Conservation (phyloP, 1,140 invertebrate species). For the Notospermus geniculatus region DNA sequence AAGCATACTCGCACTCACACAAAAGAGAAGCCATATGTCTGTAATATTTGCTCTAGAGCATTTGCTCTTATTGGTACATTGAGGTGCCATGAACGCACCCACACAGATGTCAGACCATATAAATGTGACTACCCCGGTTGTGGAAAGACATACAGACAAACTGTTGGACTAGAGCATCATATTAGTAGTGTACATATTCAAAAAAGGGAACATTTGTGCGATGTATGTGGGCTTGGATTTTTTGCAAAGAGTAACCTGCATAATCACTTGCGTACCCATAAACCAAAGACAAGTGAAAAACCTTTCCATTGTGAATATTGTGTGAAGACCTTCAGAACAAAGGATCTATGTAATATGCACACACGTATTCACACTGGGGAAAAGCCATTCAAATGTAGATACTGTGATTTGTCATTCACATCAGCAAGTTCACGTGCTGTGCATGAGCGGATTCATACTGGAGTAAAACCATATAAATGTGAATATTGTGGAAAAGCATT, state of each 20-base stretch:
- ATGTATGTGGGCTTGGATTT: background rate
- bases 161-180: too few species aligned
- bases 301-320: constrained; percentile 4
- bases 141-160: too few species aligned
- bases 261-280: background rate
- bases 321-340: background rate
- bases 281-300: background rate
- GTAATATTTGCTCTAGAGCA: too few species aligned
- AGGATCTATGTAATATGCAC: background rate
- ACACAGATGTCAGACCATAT: too few species aligned
- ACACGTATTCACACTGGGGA: background rate
- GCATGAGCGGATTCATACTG: background rate
- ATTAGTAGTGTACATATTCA: background rate
- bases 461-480: background rate
- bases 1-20: too few species aligned
- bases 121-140: too few species aligned
- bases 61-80: too few species aligned
- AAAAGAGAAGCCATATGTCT: too few species aligned
- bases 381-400: constrained; percentile 2
- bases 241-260: background rate
- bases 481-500: constrained; percentile 16
- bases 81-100: too few species aligned
- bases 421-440: background rate
- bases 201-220: background rate
- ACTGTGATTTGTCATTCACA: background rate